Evolutionary conservation across 2,888 invertebrate genomes (phyloP), one percentile per base, ranked within the genome.

Genomic region (Drosophila mercatorum): DNA sequence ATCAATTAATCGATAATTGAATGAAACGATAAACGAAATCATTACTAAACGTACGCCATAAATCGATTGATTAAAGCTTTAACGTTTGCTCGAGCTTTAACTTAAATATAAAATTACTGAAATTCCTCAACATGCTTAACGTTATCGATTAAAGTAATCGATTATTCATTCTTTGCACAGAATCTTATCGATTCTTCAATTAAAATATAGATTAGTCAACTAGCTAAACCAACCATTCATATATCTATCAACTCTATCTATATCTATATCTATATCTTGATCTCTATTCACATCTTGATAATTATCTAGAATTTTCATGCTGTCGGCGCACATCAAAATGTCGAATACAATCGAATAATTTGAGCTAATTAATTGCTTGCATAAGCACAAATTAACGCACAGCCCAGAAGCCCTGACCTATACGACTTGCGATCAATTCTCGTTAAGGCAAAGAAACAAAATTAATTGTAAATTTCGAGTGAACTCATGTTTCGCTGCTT

Each of bases 331-430:
- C 28, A 53, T 34, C 34, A 17, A 26, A 59, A 31, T 51, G 34
- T 55, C n/a, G 17, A 62, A 36, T 1, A 59, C 36, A 63, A 26
- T 41, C 14, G 34, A 41, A 26, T 12, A 49, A 34, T 62, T 49
- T 6, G 36, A 36, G 8, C 28, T 51, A 31, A 64, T 41, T 49
- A 41, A 63, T 41, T 31, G 26, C 43, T 36, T 22, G 28, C 40
- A 43, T 17, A 43, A 11, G 31, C 38, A 36, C 22, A 41, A 47
- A 14, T 28, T 8, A 17, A 38, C 31, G 17, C 2, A 12, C 38
- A 17, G 2, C 14, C 26, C 14, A 36, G 17, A 14, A 11, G 12
- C 41, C 53, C 17, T 63, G 51, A 65, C 49, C 65, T 10, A 51
- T 22, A 14, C n/a, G 41, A 38, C 68, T 26, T 34, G 28, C n/a